Percentiles rank a stretch among this genome's conserved stretches.
Conservation (phyloP, 1,140 invertebrate genomes). For the Andrena cerasifolii region DNA sequence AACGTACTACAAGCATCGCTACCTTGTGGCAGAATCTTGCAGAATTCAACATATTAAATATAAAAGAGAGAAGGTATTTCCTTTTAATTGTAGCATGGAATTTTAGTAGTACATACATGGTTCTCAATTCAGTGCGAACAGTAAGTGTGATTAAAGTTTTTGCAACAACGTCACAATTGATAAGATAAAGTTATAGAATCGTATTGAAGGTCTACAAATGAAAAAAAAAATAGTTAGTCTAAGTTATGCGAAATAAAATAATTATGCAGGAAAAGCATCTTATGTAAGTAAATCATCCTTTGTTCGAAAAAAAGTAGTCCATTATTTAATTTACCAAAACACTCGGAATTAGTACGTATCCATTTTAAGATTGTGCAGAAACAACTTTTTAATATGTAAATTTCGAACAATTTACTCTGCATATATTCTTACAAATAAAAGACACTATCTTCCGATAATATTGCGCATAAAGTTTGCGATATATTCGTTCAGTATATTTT, state of each 20-base stretch:
- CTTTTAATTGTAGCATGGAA: neutral
- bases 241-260: constrained; percentile 23
- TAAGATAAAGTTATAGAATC: neutral
- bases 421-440: constrained; percentile 25
- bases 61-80: neutral
- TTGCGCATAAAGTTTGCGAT: neutral
- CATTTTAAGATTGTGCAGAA: constrained; percentile 21
- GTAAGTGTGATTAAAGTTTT: neutral
- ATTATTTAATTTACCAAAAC: constrained; percentile 49
- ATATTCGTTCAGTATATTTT: constrained; percentile 15
- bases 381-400: constrained; percentile 31
- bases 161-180: neutral
- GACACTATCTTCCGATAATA: constrained; percentile 21
- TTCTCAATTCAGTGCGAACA: neutral
- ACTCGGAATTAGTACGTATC: constrained; percentile 22
- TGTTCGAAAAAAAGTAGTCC: neutral
- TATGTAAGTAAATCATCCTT: constrained; percentile 33
- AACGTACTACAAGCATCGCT: constrained; percentile 20
- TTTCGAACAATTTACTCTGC: constrained; percentile 17
- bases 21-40: constrained; percentile 14
- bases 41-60: constrained; percentile 22
- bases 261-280: constrained; percentile 32
- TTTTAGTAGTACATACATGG: constrained; percentile 11
- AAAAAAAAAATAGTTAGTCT: constrained; percentile 10
- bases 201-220: constrained; percentile 23